These are phyloP conservation scores for Thamnophis elegans DNA, from an alignment of 2,797 vertebrate species.

Conservation along the genomic window DNA sequence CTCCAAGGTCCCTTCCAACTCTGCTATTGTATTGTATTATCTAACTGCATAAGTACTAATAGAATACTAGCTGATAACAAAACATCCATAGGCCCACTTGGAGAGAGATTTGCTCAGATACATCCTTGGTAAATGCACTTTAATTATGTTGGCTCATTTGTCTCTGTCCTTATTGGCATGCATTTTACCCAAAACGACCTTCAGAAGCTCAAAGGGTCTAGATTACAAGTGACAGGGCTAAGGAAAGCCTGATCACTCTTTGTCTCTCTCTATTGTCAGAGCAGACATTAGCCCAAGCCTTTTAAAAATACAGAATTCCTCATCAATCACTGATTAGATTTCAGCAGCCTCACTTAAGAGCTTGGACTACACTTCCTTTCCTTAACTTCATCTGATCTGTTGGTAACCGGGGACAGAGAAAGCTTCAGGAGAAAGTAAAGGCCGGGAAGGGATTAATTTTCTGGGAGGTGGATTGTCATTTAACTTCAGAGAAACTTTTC, in stretches of 20 bases:
- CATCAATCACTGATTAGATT: slow-evolving; percentile 67
- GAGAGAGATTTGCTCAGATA: not conserved
- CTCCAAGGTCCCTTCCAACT: no score
- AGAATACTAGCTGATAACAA: not conserved
- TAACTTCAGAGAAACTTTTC: not conserved
- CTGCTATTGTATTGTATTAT: no score
- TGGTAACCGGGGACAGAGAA: slow-evolving; percentile 57
- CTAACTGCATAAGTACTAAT: not conserved
- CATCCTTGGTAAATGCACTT: slow-evolving; percentile 7
- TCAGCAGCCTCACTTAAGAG: slow-evolving; percentile 60
- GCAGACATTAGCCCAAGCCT: slow-evolving; percentile 31
- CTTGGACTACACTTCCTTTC: slow-evolving; percentile 63
- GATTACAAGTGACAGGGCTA: fast-evolving
- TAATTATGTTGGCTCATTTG: slow-evolving; percentile 13
- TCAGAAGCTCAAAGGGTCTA: not conserved
- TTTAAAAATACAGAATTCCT: slow-evolving; percentile 50
- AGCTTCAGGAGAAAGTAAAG: not conserved
- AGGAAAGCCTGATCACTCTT: not conserved
- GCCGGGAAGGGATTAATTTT: not conserved
- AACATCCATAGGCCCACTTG: not conserved
- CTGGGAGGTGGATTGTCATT: not conserved
- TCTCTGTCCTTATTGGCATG: slow-evolving; percentile 7
- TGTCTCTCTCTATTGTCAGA: slow-evolving; percentile 27
- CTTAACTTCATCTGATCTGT: slow-evolving; percentile 60
- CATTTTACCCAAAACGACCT: slow-evolving; percentile 19